phyloP scores from a whole-genome alignment of 2,797 vertebrate species.

The Danio jaintianensis region DNA sequence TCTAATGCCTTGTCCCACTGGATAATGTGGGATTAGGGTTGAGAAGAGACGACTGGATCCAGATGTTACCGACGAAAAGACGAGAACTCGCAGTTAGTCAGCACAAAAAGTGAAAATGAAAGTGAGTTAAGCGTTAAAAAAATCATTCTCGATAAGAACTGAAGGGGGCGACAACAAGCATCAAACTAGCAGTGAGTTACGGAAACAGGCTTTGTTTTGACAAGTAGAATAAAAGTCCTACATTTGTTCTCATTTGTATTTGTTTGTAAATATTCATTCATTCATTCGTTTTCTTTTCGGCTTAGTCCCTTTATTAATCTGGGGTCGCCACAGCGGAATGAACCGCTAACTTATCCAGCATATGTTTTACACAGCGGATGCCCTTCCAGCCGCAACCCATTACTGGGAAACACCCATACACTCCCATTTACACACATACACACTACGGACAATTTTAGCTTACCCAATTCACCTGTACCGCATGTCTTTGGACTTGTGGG shows the following conservation, averaged over 20 bases:
- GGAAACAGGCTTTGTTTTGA: not conserved
- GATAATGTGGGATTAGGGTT: not conserved
- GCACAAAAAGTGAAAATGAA: slow-evolving; percentile 81
- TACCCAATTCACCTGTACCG: too few relatives aligned
- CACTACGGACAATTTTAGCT: too few relatives aligned
- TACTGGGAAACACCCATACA: too few relatives aligned
- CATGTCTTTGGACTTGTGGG: too few relatives aligned
- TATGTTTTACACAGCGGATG: too few relatives aligned
- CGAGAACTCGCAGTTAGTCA: slow-evolving; percentile 66
- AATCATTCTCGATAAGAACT: not conserved
- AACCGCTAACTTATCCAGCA: too few relatives aligned
- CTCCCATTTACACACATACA: too few relatives aligned
- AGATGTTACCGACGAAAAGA: slow-evolving; percentile 11
- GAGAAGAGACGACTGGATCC: not conserved
- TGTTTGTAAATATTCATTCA: too few relatives aligned
- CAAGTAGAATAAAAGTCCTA: slow-evolving; percentile 7
- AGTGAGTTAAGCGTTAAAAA: slow-evolving; percentile 58
- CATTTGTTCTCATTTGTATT: not conserved
- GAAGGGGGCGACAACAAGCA: not conserved
- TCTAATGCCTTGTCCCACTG: not conserved
- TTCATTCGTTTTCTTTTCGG: too few relatives aligned
- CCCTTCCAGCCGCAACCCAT: too few relatives aligned
- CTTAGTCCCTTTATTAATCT: too few relatives aligned
- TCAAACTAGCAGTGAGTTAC: not conserved
- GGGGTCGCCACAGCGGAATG: too few relatives aligned